phyloP scores from a whole-genome alignment of 2,797 vertebrate genomes.

The Eidolon dupreanum region DNA sequence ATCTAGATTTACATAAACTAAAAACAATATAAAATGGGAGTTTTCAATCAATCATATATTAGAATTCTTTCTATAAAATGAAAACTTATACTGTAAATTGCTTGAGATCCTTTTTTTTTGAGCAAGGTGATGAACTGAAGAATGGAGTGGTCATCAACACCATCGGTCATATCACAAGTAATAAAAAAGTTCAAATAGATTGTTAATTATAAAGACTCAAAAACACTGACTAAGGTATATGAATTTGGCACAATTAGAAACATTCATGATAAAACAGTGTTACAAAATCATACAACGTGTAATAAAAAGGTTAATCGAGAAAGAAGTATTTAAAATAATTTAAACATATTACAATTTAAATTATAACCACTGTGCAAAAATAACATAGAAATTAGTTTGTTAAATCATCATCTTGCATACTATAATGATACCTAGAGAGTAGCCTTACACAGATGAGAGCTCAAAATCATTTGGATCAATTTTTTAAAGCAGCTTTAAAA shows the following conservation, averaged over 20 bases:
- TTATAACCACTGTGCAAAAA: slow-evolving; percentile 3
- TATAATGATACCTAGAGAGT: neutral
- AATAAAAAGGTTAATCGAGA: slow-evolving; percentile 29
- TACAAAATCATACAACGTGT: neutral
- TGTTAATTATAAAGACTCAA: slow-evolving; percentile 31
- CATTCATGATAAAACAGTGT: neutral
- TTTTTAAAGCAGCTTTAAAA: slow-evolving; percentile 69
- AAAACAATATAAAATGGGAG: slow-evolving; percentile 35
- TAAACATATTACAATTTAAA: neutral
- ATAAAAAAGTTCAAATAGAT: slow-evolving; percentile 34
- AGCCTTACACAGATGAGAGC: slow-evolving; percentile 2
- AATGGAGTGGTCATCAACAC: neutral
- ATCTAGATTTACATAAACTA: slow-evolving; percentile 41
- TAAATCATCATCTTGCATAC: neutral
- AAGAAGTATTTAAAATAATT: slow-evolving; percentile 35
- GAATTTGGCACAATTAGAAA: slow-evolving; percentile 37
- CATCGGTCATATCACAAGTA: neutral
- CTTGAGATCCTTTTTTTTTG: neutral
- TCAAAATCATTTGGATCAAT: slow-evolving; percentile 2
- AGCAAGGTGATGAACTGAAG: neutral
- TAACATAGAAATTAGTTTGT: slow-evolving; percentile 31
- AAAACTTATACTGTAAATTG: slow-evolving; percentile 1
- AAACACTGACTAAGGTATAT: neutral
- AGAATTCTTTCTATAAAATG: slow-evolving; percentile 24
- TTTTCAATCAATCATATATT: slow-evolving; percentile 1